These are phyloP conservation scores for Euplagia quadripunctaria DNA, from an alignment of 2,888 invertebrate species.

Conservation along the genomic window DNA sequence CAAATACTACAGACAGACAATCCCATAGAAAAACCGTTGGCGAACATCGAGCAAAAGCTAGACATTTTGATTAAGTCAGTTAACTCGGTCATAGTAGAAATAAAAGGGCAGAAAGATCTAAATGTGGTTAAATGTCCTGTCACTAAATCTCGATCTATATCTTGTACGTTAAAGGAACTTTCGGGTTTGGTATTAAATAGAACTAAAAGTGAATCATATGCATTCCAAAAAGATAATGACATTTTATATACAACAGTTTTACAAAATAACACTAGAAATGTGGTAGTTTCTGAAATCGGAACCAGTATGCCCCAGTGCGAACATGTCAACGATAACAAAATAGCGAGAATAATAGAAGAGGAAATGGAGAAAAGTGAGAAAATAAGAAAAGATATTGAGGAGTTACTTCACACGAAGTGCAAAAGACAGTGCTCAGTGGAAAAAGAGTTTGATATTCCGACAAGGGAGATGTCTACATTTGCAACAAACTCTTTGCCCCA, in stretches of 20 bases:
- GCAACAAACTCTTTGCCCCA: slow-evolving; percentile 59
- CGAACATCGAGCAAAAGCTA: slow-evolving; percentile 68
- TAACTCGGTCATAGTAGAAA: slow-evolving; percentile 64
- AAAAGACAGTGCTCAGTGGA: slow-evolving; percentile 55
- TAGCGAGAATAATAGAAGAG: slow-evolving; percentile 58
- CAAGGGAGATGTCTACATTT: slow-evolving; percentile 70
- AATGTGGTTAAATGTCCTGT: slow-evolving; percentile 37
- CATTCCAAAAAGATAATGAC: slow-evolving; percentile 39
- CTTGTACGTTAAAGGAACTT: slow-evolving; percentile 33
- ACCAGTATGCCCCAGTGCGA: slow-evolving; percentile 18
- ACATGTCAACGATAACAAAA: slow-evolving; percentile 34
- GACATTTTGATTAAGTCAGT: slow-evolving; percentile 66
- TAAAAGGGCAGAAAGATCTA: slow-evolving; percentile 41
- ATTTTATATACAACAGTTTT: slow-evolving; percentile 39
- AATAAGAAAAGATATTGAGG: slow-evolving; percentile 63
- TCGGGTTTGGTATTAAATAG: slow-evolving; percentile 24
- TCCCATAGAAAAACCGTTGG: neutral
- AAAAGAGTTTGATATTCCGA: slow-evolving; percentile 67
- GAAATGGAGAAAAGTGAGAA: slow-evolving; percentile 64
- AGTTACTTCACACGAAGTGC: slow-evolving; percentile 53
- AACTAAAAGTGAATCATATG: slow-evolving; percentile 46
- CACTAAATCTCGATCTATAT: slow-evolving; percentile 35
- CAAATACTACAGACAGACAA: slow-evolving; percentile 12
- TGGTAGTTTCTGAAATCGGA: slow-evolving; percentile 33
- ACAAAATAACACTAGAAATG: slow-evolving; percentile 42